Base-by-base conservation (phyloP, 2,797 vertebrate genomes). In the Pyrocephalus nanus region DNA sequence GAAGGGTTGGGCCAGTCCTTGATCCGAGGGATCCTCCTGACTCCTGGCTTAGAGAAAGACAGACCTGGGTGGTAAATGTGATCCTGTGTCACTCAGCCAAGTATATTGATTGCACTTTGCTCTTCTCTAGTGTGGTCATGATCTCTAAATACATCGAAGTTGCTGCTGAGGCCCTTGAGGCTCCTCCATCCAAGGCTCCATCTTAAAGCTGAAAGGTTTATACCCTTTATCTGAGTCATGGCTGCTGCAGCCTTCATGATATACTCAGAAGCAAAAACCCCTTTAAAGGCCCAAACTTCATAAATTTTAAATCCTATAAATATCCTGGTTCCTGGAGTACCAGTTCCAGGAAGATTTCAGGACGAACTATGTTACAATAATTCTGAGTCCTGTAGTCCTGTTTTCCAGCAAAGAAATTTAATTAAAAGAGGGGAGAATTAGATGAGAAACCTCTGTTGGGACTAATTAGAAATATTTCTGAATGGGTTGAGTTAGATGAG, bases 401-500 rank as follows among this genome's bases (percentile, higher is more conserved):
- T 76, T 84, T 71, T 61, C 45, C 25, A 71, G 70, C 4, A 67
- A 57, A 12, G 27, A 76, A 74, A 80, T 67, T 20, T 32, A 83
- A 80, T 88, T 90, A 66, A 67, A 90, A 40, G 50, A 53, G 34
- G 45, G 32, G 29, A 84, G 47, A 81, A 88, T 57, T 67, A 93
- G 45, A 71, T 45, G 66, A 89, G 77, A 89, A 86, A 50, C 19
- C 54, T 84, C 74, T 81, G 26, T 32, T 84, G 74, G 80, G 86
- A 86, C 32, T 91, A 86, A 92, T 84, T 78, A 92, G 70, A 71
- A 90, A 71, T 86, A 81, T 67, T 93, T 74, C 67, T 86, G 57
- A 84, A 81, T 86, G 58, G 54, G 11, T 25, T 58, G 64, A 70
- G 43, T 73, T 70, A 91, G 55, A 62, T 80, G 73, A 88, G 51